These are phyloP conservation scores for Mycogona germanica DNA, from an alignment of 2,888 invertebrate species.

Conservation along the genomic window DNA sequence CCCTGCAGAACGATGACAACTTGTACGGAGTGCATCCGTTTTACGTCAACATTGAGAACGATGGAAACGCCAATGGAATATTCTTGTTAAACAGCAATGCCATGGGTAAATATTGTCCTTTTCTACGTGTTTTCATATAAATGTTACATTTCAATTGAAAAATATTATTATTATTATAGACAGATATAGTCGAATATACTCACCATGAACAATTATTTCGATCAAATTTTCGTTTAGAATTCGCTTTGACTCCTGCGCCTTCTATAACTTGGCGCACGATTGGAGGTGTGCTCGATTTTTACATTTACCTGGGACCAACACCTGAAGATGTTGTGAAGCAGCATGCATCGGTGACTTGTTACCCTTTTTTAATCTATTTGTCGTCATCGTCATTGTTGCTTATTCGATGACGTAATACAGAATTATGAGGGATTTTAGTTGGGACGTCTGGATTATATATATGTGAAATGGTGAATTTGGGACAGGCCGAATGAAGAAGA, in stretches of 20 bases:
- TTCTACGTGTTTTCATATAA: not conserved
- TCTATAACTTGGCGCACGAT: conserved; percentile 68
- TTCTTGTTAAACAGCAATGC: conserved; percentile 20
- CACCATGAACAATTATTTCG: not conserved
- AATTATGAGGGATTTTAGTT: no score
- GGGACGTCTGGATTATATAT: no score
- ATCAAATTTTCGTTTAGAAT: conserved; percentile 41
- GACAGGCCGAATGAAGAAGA: no score
- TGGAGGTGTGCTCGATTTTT: conserved; percentile 70
- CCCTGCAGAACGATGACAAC: conserved; percentile 3
- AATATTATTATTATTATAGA: not conserved
- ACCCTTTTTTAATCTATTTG: not conserved
- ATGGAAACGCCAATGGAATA: conserved; percentile 17
- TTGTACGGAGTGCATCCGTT: conserved; percentile 20
- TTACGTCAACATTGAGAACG: conserved; percentile 17
- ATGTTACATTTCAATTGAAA: not conserved
- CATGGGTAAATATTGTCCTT: conserved; percentile 10
- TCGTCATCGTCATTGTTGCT: no score
- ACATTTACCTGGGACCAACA: conserved; percentile 60
- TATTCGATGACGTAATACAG: no score
- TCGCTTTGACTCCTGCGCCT: conserved; percentile 66
- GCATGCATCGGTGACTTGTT: conserved; percentile 40
- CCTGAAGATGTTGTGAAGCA: conserved; percentile 51
- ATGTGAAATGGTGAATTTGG: no score
- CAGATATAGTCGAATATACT: not conserved